Base-by-base conservation (phyloP, 2,888 invertebrate species). In the Muschampia plurimacula region DNA sequence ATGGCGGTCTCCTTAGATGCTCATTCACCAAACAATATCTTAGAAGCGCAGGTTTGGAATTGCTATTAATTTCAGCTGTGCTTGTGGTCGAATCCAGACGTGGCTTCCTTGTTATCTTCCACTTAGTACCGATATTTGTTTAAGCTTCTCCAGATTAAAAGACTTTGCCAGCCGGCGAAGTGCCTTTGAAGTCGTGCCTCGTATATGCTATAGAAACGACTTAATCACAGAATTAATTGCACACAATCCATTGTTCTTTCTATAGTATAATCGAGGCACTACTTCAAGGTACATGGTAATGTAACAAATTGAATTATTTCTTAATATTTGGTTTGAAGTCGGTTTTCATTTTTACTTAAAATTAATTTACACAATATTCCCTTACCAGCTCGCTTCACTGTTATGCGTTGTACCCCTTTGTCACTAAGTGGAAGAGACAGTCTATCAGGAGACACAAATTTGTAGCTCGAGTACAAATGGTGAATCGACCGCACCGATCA, bases 401-500 rank as follows among this genome's bases (percentile, higher is more conserved):
- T 22, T 22, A 22, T 22, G 6, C 41, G 7, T 49, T 49, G 13
- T 49, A 49, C 44, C 44, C 44, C 0, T 7, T 41, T 10, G 28
- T 83, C 6, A 2, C 77, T 44, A 78, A 84, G 77, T 12, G 74
- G 79, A 85, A 76, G 5, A 79, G 77, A 81, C 49, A 74, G 70
- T 62, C 72, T 76, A 77, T 80, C 78, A 80, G 84, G 85, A 90
- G 89, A 92, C 91, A 91, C 90, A 91, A 92, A 89, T 88, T 90
- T 91, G 89, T 86, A 88, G 87, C 87, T 87, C 85, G 84, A 82
- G 89, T 92, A 93, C 92, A 93, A 93, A 93, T 92, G 91, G 91
- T 83, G 84, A 88, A 87, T 90, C 87, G 82, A 88, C 93, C 93
- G 83, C 92, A 84, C 79, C 87, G 83, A 93, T 92, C 91, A 92